Conservation (phyloP, 2,888 invertebrate species). For the Biston betularia region DNA sequence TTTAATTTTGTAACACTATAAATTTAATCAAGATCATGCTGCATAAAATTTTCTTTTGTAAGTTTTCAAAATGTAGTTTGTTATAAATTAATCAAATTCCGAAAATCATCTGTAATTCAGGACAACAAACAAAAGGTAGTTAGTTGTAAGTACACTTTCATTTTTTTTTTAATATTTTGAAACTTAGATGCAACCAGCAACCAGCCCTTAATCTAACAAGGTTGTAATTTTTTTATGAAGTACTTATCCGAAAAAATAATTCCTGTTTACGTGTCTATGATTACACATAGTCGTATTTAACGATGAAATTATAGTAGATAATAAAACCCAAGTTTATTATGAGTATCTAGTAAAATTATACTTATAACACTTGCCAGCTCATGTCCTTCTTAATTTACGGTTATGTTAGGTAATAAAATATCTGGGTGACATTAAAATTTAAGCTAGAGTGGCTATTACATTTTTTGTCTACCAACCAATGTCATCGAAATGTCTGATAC, state of each 20-base stretch:
- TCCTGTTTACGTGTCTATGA: conserved; percentile 24
- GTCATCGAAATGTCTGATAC: background rate
- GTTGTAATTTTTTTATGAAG: background rate
- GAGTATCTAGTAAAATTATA: conserved; percentile 40
- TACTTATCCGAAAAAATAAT: conserved; percentile 8
- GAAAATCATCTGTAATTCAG: too few species aligned
- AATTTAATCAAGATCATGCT: too few species aligned
- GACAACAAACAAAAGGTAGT: too few species aligned
- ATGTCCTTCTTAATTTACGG: conserved; percentile 49
- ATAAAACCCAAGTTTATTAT: conserved; percentile 42
- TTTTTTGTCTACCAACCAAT: background rate
- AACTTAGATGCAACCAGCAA: too few species aligned
- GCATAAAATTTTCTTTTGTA: too few species aligned
- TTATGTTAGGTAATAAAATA: conserved; percentile 54
- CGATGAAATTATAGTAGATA: conserved; percentile 32
- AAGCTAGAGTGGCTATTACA: background rate
- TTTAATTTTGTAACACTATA: too few species aligned
- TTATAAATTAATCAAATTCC: too few species aligned
- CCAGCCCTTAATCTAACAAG: background rate
- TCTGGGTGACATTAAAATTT: conserved; percentile 31
- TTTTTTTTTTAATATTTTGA: too few species aligned
- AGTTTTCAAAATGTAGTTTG: too few species aligned
- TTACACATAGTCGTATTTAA: conserved; percentile 23
- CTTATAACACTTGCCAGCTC: conserved; percentile 30
- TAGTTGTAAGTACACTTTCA: too few species aligned